Base-by-base conservation (phyloP, 2,113 vertebrate species). In the Paralichthys olivaceus region DNA sequence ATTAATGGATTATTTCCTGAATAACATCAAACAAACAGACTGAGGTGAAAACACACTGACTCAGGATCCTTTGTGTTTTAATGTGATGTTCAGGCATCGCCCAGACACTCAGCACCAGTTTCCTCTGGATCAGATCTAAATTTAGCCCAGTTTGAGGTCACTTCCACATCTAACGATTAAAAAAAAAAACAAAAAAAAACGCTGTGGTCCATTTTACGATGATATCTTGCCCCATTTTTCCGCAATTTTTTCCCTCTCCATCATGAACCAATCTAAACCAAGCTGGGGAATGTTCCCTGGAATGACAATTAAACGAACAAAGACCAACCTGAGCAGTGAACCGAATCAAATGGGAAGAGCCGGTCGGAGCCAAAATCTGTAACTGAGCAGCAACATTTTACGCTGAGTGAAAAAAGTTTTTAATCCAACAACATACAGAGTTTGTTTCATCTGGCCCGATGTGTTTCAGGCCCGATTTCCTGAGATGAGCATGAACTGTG, bases 271-370 rank as follows among this genome's bases (percentile, higher is more conserved):
- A 91, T 94, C 90, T 91, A 68, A 75, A 75, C 67, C 78, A 51
- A 60, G 84, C 77, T 22, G 83, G 84, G 78, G 90, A 91, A 90
- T 80, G 86, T 85, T 89, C 89, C 58, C 89, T 67, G 90, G 91
- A 92, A 93, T 90, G 88, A 90, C 87, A 86, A 93, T 93, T 91
- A 93, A 90, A 88, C 7, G 81, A 90, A 91, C 93, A 92, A 93
- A 93, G 91, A 81, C 49, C 34, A 91, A 90, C 88, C 90, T 72
- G 70, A 69, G 89, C 91, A 84, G 26, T 86, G 92, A 94, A 91
- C 89, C 90, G 2, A 34, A 73, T 81, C 80, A 88, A 92, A 92
- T 91, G 80, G 79, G 76, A 74, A 83, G 80, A 88, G 84, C 17
- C 45, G 72, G 73, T 22, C 7, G 34, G 51, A 87, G 86, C 90